Evolutionary conservation across 2,797 vertebrate species (phyloP), one percentile per base, ranked within the genome.

Genomic region (Betta splendens): DNA sequence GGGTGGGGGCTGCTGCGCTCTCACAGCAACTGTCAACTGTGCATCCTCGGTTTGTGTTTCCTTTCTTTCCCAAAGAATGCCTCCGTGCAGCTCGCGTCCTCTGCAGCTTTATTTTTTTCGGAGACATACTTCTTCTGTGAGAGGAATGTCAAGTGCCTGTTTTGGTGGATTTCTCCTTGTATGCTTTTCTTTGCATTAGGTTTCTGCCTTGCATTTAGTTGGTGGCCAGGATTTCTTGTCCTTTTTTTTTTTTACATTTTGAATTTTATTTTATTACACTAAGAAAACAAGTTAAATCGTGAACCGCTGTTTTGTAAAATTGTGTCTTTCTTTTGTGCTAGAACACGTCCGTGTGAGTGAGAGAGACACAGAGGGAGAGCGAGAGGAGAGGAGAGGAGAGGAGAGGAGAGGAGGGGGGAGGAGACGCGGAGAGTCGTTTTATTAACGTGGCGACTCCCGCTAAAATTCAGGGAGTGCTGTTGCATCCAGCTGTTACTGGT

Each of bases 401-500:
- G 57, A 11, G 43, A 60, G 33, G 35, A 22, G 62, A 37, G 12
- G 50, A 20, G 25, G 64, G 64, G 42, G 77, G 65, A 71, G 78
- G 71, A 80, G 74, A 72, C 53, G 17, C 42, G 66, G 77, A 70
- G 85, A 83, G 83, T 81, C 79, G 44, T 80, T 89, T 89, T 89
- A 88, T 87, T 89, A 87, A 87, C 76, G 81, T 79, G 80, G 85
- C 76, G 72, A 85, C 86, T 89, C 85, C 86, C 80, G 85, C 88
- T 86, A 85, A 89, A 90, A 87, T 85, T 87, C 86, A 76, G 87
- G 83, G 83, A 85, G 89, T 82, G 89, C 84, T 88, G 87, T 89
- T 88, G 87, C 88, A 91, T 90, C 90, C 90, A 91, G 90, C 90
- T 91, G 90, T 91, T 90, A 89, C 89, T 88, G 87, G 90, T 89